Percentiles rank a stretch among this genome's conserved stretches.
phyloP scores from a whole-genome alignment of 2,113 vertebrate species.

The Martes martes region DNA sequence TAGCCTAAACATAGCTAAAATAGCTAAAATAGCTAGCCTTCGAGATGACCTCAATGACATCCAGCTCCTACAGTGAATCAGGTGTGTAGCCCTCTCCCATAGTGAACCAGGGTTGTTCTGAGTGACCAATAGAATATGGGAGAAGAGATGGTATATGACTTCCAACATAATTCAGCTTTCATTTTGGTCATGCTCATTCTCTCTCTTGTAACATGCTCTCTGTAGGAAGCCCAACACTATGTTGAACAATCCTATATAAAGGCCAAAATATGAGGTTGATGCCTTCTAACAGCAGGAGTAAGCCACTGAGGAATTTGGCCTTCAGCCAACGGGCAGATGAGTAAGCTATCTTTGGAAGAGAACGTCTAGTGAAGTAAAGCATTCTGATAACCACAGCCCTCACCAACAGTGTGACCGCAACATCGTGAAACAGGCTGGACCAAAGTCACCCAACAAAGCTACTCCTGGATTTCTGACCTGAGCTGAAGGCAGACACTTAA shows the following conservation, averaged over 20 bases:
- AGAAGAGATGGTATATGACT: neutral
- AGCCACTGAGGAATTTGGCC: neutral
- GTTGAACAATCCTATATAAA: neutral
- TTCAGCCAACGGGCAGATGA: neutral
- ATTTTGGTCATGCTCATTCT: neutral
- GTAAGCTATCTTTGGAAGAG: neutral
- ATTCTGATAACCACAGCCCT: neutral
- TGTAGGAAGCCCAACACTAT: neutral
- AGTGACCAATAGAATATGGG: neutral
- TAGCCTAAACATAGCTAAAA: neutral
- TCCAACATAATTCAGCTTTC: neutral
- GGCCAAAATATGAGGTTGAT: neutral
- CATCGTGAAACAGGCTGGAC: neutral
- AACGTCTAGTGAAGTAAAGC: neutral
- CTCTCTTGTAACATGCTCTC: neutral
- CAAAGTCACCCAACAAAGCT: neutral
- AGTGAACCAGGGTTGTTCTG: neutral
- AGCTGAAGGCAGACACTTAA: neutral
- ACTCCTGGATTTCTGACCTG: neutral
- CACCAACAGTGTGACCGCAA: neutral
- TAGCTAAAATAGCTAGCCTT: neutral
- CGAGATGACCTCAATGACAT: neutral
- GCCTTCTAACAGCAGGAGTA: neutral
- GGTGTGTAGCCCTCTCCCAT: neutral
- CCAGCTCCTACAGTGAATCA: neutral